Conservation (phyloP, 37 sponge, comb jelly and placozoan species). For the Eunapius fragilis region DNA sequence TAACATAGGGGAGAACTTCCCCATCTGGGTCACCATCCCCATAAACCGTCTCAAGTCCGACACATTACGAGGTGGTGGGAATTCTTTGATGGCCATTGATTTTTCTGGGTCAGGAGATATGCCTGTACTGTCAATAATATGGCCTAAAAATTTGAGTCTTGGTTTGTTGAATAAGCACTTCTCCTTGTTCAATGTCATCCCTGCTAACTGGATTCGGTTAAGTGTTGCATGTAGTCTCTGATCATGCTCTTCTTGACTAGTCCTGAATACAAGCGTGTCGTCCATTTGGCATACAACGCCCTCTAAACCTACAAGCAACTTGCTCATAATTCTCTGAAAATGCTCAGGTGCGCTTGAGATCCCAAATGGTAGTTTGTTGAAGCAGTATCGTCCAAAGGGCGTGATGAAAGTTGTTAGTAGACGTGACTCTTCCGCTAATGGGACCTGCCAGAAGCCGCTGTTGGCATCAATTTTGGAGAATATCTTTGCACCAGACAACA, state of each 20-base stretch:
- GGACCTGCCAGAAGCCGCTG: constrained; percentile 13
- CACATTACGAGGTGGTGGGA: no score
- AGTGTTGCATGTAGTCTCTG: neutral
- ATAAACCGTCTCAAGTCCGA: no score
- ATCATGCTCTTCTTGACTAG: neutral
- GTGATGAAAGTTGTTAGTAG: constrained; percentile 21
- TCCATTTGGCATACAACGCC: constrained; percentile 32
- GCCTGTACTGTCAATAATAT: constrained; percentile 36
- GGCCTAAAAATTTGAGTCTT: constrained; percentile 26
- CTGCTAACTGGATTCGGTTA: neutral
- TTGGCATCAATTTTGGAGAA: constrained; percentile 12
- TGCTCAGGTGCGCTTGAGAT: constrained; percentile 30
- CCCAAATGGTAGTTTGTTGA: constrained; percentile 22
- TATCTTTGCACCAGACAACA: constrained; percentile 9
- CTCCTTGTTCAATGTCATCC: constrained; percentile 3
- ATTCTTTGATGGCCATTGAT: no score
- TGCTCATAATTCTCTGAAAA: constrained; percentile 6
- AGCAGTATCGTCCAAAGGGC: constrained; percentile 11
- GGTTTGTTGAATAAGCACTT: constrained; percentile 30
- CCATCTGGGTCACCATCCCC: no score
- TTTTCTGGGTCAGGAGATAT: no score
- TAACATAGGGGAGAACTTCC: no score
- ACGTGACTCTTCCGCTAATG: constrained; percentile 1
- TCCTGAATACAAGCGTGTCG: constrained; percentile 21
- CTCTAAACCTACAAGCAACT: constrained; percentile 15